These are phyloP conservation scores for Sarcophaga bullata DNA, from an alignment of 1,140 invertebrate species.

Conservation along the genomic window DNA sequence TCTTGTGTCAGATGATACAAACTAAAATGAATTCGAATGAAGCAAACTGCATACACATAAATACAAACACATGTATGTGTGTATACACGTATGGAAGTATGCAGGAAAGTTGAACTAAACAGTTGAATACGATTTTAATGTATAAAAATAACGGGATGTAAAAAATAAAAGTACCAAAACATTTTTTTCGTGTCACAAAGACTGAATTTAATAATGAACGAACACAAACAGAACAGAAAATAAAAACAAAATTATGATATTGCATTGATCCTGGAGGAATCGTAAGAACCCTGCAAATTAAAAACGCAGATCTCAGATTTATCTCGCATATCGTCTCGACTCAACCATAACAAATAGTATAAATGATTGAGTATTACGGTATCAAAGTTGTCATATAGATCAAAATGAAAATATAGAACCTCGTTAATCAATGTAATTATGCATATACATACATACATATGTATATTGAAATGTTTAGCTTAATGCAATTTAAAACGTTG, in stretches of 20 bases:
- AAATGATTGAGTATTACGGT: no score
- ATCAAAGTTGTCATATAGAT: no score
- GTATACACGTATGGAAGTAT: neutral
- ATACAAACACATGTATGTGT: neutral
- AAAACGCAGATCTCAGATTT: neutral
- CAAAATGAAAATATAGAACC: no score
- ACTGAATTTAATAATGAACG: no score
- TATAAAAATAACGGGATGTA: slow-evolving; percentile 24
- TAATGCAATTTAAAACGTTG: neutral
- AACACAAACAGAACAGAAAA: neutral
- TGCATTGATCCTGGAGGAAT: neutral
- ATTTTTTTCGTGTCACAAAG: neutral
- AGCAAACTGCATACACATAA: neutral
- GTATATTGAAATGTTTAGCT: neutral
- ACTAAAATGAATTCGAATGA: no score
- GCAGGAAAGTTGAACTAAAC: neutral
- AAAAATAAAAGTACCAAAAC: slow-evolving; percentile 1
- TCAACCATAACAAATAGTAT: no score
- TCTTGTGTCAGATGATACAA: no score
- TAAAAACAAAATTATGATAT: neutral
- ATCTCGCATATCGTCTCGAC: no score
- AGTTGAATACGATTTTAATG: neutral
- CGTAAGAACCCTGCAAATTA: neutral
- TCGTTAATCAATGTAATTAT: no score
- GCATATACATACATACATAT: neutral